phyloP scores from a whole-genome alignment of 2,113 vertebrate genomes.

The Cyanistes caeruleus region DNA sequence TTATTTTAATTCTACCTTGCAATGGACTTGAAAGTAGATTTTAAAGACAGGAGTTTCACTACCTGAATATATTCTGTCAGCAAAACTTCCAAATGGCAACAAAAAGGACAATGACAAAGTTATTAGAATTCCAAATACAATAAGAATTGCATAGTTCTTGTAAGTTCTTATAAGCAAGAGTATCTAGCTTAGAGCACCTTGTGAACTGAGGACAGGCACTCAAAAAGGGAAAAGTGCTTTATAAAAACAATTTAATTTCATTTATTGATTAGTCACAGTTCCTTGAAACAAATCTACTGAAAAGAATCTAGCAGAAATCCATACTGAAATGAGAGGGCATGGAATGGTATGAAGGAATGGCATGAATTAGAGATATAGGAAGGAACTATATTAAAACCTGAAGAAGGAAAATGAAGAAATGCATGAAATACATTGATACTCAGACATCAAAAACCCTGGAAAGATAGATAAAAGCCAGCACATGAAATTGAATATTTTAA shows the following conservation, averaged over 20 bases:
- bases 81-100: not conserved
- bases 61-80: not conserved
- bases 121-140: not conserved
- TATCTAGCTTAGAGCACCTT: not conserved
- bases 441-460: not conserved
- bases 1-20: not conserved
- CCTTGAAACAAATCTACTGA: not conserved
- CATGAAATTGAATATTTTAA: not conserved
- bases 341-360: not conserved
- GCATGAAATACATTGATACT: not conserved
- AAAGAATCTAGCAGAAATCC: not conserved
- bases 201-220: not conserved
- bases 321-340: not conserved
- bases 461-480: not conserved
- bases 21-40: not conserved
- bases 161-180: not conserved
- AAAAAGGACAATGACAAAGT: not conserved
- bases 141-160: not conserved
- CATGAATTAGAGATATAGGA: not conserved
- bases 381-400: not conserved
- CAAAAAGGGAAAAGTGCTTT: not conserved
- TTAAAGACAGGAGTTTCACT: not conserved
- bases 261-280: not conserved
- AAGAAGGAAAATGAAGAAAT: not conserved
- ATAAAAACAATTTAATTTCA: not conserved